Conservation (phyloP, 2,113 vertebrate species). For the Dicrurus megarhynchus region DNA sequence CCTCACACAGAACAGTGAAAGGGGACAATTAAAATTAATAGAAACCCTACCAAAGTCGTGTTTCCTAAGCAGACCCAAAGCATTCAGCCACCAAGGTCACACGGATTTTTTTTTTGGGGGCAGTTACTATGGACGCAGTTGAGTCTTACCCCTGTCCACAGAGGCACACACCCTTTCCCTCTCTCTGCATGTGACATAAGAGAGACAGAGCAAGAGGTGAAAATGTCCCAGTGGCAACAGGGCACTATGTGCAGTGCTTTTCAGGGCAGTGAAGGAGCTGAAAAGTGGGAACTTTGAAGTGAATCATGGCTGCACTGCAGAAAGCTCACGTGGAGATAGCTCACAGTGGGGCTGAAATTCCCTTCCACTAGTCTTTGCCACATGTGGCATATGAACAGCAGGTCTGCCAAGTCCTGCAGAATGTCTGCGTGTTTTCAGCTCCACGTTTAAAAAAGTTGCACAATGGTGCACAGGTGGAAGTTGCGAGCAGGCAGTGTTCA, state of each 20-base stretch:
- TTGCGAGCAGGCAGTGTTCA: not conserved
- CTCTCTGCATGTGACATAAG: not conserved
- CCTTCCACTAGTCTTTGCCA: not conserved
- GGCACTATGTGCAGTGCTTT: not conserved
- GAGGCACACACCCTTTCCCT: not conserved
- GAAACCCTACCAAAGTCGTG: not conserved
- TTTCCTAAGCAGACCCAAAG: not conserved
- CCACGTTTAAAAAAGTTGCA: not conserved
- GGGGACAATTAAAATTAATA: not conserved
- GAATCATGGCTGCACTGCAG: not conserved
- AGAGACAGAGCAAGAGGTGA: not conserved
- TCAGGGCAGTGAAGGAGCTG: not conserved
- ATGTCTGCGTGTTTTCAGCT: not conserved
- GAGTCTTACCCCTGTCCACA: not conserved
- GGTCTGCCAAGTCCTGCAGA: not conserved
- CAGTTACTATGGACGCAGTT: rapidly evolving
- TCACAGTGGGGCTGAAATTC: not conserved
- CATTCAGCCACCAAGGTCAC: not conserved
- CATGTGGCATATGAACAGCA: not conserved
- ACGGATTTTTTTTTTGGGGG: rapidly evolving
- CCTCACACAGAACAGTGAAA: not conserved
- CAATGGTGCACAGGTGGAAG: not conserved
- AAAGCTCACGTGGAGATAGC: not conserved
- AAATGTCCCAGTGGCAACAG: not conserved
- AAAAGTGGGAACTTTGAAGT: not conserved